These are phyloP conservation scores for Nansenia antarctica DNA, from an alignment of 2,113 vertebrate genomes.

Conservation along the genomic window DNA sequence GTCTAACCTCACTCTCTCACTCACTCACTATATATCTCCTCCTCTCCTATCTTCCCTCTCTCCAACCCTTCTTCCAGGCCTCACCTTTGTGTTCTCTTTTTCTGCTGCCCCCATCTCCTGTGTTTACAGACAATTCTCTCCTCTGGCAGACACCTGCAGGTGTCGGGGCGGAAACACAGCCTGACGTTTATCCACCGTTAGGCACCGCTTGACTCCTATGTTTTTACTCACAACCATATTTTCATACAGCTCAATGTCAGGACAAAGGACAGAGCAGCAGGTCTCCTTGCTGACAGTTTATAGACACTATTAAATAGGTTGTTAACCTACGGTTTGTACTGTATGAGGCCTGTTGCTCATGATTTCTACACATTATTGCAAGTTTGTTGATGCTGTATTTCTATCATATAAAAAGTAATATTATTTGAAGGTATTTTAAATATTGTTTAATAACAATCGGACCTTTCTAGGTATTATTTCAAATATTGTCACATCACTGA, in stretches of 20 bases:
- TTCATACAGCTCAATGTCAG: conserved; percentile 43
- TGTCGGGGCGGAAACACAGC: conserved; percentile 40
- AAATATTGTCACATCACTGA: too few species aligned
- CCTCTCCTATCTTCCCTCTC: not conserved
- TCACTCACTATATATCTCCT: too few species aligned
- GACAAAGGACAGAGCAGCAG: conserved; percentile 17
- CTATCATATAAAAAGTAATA: too few species aligned
- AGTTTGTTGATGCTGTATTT: too few species aligned
- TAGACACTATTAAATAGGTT: too few species aligned
- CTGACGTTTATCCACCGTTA: conserved; percentile 1
- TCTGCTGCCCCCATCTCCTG: conserved; percentile 31
- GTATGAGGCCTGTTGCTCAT: too few species aligned
- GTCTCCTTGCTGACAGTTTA: too few species aligned
- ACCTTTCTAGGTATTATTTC: too few species aligned
- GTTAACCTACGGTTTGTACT: too few species aligned
- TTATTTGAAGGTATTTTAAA: too few species aligned
- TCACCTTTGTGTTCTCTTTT: not conserved
- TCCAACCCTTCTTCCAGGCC: not conserved
- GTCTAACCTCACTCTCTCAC: not conserved
- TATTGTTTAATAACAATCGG: too few species aligned
- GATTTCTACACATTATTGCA: too few species aligned
- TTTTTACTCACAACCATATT: conserved; percentile 34
- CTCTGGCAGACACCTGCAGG: not conserved
- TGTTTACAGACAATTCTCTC: conserved; percentile 59
- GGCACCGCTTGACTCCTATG: conserved; percentile 14